Conservation (phyloP, 1,140 invertebrate genomes). For the Pseudomyrmex dendroicus region DNA sequence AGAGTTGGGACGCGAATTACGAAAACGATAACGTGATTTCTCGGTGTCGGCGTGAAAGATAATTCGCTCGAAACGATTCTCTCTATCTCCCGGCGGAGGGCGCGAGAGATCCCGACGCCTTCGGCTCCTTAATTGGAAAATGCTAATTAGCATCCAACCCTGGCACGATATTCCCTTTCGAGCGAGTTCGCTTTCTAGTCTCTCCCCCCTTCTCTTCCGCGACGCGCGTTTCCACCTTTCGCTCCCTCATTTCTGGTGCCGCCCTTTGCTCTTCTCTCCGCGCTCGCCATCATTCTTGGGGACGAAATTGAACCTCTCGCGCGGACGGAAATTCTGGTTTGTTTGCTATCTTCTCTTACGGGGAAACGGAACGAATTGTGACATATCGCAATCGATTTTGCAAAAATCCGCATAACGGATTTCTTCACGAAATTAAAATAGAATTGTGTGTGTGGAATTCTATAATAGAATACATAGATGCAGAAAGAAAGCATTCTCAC, state of each 20-base stretch:
- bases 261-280: constrained; percentile 26
- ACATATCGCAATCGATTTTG: constrained; percentile 53
- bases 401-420: constrained; percentile 33
- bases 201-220: background rate
- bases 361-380: constrained; percentile 8
- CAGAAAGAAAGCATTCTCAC: constrained; percentile 11
- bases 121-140: constrained; percentile 75
- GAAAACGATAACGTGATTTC: constrained; percentile 69
- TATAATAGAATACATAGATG: constrained; percentile 1
- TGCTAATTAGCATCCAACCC: constrained; percentile 75
- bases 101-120: constrained; percentile 62
- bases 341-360: constrained; percentile 26
- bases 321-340: constrained; percentile 64
- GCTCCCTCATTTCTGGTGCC: constrained; percentile 8
- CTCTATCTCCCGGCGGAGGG: constrained; percentile 64
- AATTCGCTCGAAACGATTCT: constrained; percentile 72
- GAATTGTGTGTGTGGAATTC: background rate
- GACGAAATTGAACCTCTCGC: constrained; percentile 70
- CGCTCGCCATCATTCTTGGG: constrained; percentile 51
- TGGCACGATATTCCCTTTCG: constrained; percentile 71
- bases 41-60: constrained; percentile 71
- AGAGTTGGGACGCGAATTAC: constrained; percentile 65
- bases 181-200: constrained; percentile 59
- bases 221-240: background rate
- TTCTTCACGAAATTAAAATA: constrained; percentile 6